Evolutionary conservation across 2,797 vertebrate genomes (phyloP).

Genomic region (Hirundo rustica): DNA sequence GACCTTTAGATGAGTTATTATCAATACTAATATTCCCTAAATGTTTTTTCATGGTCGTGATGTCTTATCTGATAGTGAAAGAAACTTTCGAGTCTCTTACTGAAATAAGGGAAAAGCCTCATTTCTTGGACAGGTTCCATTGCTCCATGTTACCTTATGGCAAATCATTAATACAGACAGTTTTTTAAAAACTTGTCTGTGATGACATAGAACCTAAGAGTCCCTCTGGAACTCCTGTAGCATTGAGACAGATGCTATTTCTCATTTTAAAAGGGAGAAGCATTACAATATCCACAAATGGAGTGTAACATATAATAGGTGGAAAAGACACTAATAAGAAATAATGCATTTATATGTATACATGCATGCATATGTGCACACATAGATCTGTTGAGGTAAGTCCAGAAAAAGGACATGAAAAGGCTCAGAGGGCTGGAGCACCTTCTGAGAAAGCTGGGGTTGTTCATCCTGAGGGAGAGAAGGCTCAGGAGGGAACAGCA

Average conservation of each 20-base stretch:
- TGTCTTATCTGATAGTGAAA: neutral
- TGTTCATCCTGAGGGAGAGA: neutral
- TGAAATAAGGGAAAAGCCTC: neutral
- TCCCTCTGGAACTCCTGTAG: neutral
- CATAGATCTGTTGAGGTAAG: neutral
- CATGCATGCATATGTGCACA: fast-evolving
- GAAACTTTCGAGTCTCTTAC: neutral
- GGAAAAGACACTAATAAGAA: neutral
- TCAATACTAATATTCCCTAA: neutral
- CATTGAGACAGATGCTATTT: neutral
- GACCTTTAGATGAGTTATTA: neutral
- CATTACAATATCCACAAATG: neutral
- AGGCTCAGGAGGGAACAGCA: neutral
- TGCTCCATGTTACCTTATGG: neutral
- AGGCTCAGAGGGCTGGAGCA: neutral
- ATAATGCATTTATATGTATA: neutral
- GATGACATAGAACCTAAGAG: neutral
- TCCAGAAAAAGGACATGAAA: neutral
- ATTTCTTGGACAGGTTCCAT: neutral
- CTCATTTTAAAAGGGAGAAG: neutral
- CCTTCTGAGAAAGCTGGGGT: neutral
- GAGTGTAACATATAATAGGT: neutral
- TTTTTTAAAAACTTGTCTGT: neutral
- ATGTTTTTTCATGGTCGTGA: neutral
- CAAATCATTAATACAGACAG: neutral